Evolutionary conservation across 1,140 invertebrate genomes (phyloP).

Genomic region (Kradibia gibbosae): DNA sequence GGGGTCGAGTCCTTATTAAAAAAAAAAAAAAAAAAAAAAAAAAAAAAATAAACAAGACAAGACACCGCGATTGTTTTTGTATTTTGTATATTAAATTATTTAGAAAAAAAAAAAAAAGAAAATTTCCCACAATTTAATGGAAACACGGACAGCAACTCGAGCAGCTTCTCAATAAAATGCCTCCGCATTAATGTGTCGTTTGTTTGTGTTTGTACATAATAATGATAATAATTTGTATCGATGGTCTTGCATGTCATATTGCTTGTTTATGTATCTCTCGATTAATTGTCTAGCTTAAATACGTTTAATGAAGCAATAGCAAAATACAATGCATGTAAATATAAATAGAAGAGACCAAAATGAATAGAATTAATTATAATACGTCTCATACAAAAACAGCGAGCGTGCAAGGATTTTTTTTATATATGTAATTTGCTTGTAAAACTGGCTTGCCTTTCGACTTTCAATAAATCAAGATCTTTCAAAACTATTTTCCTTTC

Average conservation of each 20-base stretch:
- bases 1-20: not conserved
- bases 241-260: conserved; percentile 48
- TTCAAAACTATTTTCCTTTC: conserved; percentile 26
- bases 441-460: conserved; percentile 47
- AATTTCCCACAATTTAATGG: not conserved
- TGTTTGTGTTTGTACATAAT: conserved; percentile 6
- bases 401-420: conserved; percentile 65
- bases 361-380: conserved; percentile 50
- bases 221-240: not conserved
- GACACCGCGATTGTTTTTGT: not conserved
- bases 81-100: no score
- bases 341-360: conserved; percentile 34
- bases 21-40: not conserved
- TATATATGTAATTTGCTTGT: conserved; percentile 38
- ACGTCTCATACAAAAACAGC: conserved; percentile 67
- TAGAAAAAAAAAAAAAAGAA: not conserved
- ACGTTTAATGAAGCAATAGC: conserved; percentile 68
- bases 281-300: conserved; percentile 62
- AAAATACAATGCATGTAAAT: conserved; percentile 54
- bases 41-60: no score
- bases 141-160: conserved; percentile 47
- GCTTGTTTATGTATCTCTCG: conserved; percentile 46
- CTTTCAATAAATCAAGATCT: conserved; percentile 37
- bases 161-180: conserved; percentile 73
- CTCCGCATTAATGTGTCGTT: conserved; percentile 61